phyloP scores from a whole-genome alignment of 2,888 invertebrate species.

The Dolichomitus sp. region DNA sequence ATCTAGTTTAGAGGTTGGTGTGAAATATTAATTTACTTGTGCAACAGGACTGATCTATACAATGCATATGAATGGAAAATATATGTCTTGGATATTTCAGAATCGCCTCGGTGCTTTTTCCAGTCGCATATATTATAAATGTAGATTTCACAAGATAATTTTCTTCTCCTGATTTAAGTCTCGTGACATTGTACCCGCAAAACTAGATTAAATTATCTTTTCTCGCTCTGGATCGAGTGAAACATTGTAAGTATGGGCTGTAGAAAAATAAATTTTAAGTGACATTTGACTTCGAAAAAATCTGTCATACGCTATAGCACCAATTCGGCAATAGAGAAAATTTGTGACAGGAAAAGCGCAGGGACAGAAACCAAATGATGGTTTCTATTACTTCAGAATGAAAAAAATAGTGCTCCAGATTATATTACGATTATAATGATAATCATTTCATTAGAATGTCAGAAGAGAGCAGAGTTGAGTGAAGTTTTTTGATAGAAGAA shows the following conservation, averaged over 20 bases:
- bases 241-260: too few relatives aligned
- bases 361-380: background rate
- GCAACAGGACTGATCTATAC: too few relatives aligned
- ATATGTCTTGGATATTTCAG: background rate
- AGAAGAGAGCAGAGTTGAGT: background rate
- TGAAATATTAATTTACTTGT: too few relatives aligned
- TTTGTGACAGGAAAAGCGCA: background rate
- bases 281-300: background rate
- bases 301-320: background rate
- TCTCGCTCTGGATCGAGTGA: background rate
- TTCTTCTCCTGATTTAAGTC: background rate
- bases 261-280: background rate
- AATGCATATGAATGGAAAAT: background rate
- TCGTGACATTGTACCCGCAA: too few relatives aligned
- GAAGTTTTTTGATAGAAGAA: background rate
- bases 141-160: background rate
- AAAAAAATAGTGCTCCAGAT: background rate
- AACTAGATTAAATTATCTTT: background rate
- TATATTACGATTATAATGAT: constrained; percentile 18
- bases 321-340: background rate
- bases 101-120: background rate
- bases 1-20: too few relatives aligned
- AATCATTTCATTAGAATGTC: background rate
- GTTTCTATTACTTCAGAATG: background rate
- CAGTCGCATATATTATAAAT: background rate